These are phyloP conservation scores for Hanleya hanleyi DNA, from an alignment of 2,888 invertebrate species.

Conservation along the genomic window DNA sequence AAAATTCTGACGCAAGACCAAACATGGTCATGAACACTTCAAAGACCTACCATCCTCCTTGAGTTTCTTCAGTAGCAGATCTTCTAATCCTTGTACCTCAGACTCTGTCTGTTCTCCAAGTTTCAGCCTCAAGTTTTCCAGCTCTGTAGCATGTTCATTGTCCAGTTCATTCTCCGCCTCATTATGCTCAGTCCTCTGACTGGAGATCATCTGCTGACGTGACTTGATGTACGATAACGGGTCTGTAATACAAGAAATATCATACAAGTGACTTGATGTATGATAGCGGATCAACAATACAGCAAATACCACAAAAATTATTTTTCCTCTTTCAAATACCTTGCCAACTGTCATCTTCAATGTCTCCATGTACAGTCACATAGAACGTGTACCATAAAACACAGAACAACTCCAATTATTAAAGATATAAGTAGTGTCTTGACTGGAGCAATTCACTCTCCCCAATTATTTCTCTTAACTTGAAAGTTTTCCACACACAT, in stretches of 20 bases:
- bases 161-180: slow-evolving; percentile 65
- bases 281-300: background rate
- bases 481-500: too few species aligned
- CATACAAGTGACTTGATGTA: background rate
- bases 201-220: slow-evolving; percentile 51
- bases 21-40: too few species aligned
- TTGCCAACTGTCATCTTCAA: too few species aligned
- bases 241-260: slow-evolving; percentile 45
- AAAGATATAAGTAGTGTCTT: too few species aligned
- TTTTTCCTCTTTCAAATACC: too few species aligned
- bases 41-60: too few species aligned
- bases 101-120: background rate
- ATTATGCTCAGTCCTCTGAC: slow-evolving; percentile 56
- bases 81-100: background rate
- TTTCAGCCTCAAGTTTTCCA: slow-evolving; percentile 33
- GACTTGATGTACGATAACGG: slow-evolving; percentile 56
- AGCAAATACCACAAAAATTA: background rate
- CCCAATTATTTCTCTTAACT: too few species aligned
- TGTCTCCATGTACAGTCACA: too few species aligned
- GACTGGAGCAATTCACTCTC: too few species aligned
- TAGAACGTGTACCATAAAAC: too few species aligned
- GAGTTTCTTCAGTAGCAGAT: background rate
- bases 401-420: too few species aligned
- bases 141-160: slow-evolving; percentile 56
- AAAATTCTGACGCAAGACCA: too few species aligned